Conservation (phyloP, 2,888 invertebrate genomes). For the Drosophila algonquin region DNA sequence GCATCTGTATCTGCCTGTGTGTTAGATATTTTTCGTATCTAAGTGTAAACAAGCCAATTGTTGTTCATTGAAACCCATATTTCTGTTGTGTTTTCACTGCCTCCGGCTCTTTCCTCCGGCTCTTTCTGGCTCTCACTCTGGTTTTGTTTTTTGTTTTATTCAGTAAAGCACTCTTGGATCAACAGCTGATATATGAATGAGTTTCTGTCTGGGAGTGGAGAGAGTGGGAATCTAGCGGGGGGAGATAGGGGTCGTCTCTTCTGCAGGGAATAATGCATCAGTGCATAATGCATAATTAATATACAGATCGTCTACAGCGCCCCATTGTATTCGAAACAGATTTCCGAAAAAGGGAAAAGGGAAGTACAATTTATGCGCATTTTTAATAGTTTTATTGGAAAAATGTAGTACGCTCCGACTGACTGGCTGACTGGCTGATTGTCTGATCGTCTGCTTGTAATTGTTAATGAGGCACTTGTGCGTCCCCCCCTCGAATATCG, state of each 20-base stretch:
- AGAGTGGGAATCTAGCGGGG: background rate
- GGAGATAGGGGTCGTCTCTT: background rate
- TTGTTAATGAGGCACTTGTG: slow-evolving; percentile 68
- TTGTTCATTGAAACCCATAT: slow-evolving; percentile 42
- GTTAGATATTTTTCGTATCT: slow-evolving; percentile 18
- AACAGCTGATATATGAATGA: slow-evolving; percentile 36
- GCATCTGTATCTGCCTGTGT: slow-evolving; percentile 2
- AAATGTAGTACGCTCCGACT: slow-evolving; percentile 33
- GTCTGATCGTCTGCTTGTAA: slow-evolving; percentile 51
- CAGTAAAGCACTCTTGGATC: slow-evolving; percentile 25
- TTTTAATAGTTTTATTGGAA: slow-evolving; percentile 69
- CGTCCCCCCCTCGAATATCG: slow-evolving; percentile 25
- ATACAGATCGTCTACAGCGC: slow-evolving; percentile 26
- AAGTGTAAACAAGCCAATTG: slow-evolving; percentile 48
- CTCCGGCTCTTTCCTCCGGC: background rate
- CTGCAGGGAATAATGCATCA: slow-evolving; percentile 31
- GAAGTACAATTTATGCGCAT: slow-evolving; percentile 67
- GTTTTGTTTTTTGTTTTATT: slow-evolving; percentile 28
- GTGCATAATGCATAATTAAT: slow-evolving; percentile 51
- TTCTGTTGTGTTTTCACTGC: slow-evolving; percentile 22
- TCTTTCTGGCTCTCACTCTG: slow-evolving; percentile 13
- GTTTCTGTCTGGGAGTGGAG: background rate
- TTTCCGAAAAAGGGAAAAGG: slow-evolving; percentile 27
- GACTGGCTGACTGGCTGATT: background rate
- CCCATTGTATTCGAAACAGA: slow-evolving; percentile 46